Evolutionary conservation across 2,888 invertebrate species (phyloP), one percentile per base, ranked within the genome.

Genomic region (Heliconius ismenius): DNA sequence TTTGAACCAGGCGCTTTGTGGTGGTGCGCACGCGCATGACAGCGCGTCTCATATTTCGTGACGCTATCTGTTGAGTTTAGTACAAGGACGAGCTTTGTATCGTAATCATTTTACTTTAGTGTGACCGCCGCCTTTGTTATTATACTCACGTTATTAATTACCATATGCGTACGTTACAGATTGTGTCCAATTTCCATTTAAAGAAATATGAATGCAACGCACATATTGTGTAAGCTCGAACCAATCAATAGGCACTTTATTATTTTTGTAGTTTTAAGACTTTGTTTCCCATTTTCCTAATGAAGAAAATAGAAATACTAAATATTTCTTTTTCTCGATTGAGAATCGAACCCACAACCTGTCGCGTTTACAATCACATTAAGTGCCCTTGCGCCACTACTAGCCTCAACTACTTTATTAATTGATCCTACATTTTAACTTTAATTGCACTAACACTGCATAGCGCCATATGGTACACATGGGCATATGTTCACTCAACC

Each of bases 401-500:
- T 49, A 18, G 49, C 7, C 18, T 49, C 18, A 49, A 49, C 49
- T 49, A 49, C 18, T 49, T 49, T 62, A 67, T 67, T 67, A 67
- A 67, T 67, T 24, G 67, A 6, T 39, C 15, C 24, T 62, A 60
- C 60, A n/a, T 72, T 36, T 39, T 39, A 73, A 62, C 39, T 39
- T 62, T 0, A 60, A 73, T 73, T 36, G 75, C 67, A 72, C 73
- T 79, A 4, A 49, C 74, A 80, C 73, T 79, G 76, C 79, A 76
- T 76, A 76, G 72, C 21, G 79, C 86, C 88, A 88, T 85, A 86
- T 89, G 88, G 87, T 86, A 87, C 86, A 84, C 86, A n/a, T n/a
- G n/a, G n/a, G 84, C 85, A 83, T 81, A 85, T 84, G 60, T 73
- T 73, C 60, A 85, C 83, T 85, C 86, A 85, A 83, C 83, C 81